These are phyloP conservation scores for Drosophila multiciliata DNA, from an alignment of 2,888 invertebrate species.

Conservation along the genomic window DNA sequence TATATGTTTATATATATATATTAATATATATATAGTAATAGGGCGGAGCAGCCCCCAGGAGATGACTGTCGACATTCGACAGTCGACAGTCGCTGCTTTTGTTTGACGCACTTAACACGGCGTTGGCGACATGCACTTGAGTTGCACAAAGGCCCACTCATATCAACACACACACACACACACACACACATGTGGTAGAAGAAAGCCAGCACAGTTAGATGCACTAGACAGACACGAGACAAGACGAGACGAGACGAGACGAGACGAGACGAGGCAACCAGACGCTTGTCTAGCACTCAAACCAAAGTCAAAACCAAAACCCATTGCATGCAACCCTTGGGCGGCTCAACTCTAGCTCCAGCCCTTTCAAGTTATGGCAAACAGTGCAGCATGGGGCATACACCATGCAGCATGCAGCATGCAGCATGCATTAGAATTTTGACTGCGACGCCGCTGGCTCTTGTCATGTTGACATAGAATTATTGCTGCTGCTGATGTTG, in stretches of 20 bases:
- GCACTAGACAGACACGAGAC: conserved; percentile 79
- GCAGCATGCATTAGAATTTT: conserved; percentile 57
- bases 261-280: conserved; percentile 47
- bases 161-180: conserved; percentile 12
- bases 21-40: neutral
- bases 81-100: conserved; percentile 54
- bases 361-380: conserved; percentile 48
- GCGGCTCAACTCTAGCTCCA: conserved; percentile 16
- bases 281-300: conserved; percentile 45
- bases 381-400: conserved; percentile 19
- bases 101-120: conserved; percentile 83
- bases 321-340: conserved; percentile 17
- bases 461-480: conserved; percentile 78
- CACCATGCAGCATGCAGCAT: conserved; percentile 39
- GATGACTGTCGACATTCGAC: conserved; percentile 19
- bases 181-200: neutral
- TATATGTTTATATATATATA: neutral
- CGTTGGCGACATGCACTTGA: conserved; percentile 84
- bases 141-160: conserved; percentile 73
- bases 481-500: conserved; percentile 40
- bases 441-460: conserved; percentile 34
- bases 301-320: neutral
- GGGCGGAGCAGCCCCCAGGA: conserved; percentile 41
- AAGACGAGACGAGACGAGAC: conserved; percentile 45
- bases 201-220: conserved; percentile 69